phyloP scores from a whole-genome alignment of 2,888 invertebrate genomes.

The Diaprepes abbreviatus region DNA sequence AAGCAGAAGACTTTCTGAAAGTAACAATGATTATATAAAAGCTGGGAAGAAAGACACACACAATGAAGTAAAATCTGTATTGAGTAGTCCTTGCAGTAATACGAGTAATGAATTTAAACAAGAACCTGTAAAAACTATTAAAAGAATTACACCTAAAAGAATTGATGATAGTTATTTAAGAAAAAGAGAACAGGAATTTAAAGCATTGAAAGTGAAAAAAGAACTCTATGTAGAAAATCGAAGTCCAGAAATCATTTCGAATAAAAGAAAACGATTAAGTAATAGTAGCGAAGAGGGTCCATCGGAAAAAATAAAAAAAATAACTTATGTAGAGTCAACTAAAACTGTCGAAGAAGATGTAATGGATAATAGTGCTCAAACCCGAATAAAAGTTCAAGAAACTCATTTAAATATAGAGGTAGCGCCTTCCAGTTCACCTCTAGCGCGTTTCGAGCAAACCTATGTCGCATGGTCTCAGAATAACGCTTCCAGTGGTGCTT shows the following conservation, averaged over 20 bases:
- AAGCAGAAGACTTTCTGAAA: background rate
- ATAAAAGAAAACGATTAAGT: background rate
- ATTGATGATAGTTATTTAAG: slow-evolving; percentile 10
- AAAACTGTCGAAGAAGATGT: background rate
- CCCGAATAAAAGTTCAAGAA: slow-evolving; percentile 4
- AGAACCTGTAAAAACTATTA: background rate
- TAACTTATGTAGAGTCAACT: background rate
- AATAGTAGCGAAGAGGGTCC: background rate
- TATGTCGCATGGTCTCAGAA: background rate
- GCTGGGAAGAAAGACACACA: background rate
- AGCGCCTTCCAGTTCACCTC: slow-evolving; percentile 6
- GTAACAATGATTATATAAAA: background rate
- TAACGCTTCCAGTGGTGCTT: background rate
- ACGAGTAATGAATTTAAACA: background rate
- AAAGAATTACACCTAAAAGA: slow-evolving; percentile 34
- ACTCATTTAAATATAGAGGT: background rate
- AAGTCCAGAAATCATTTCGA: no score
- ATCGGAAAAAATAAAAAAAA: background rate
- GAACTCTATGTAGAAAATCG: background rate
- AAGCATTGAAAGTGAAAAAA: background rate
- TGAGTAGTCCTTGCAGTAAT: background rate
- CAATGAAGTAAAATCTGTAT: background rate
- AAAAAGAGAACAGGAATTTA: slow-evolving; percentile 2
- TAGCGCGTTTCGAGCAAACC: slow-evolving; percentile 21
- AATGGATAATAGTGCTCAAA: background rate